Conservation (phyloP, 2,888 invertebrate species). For the Leucoma salicis region DNA sequence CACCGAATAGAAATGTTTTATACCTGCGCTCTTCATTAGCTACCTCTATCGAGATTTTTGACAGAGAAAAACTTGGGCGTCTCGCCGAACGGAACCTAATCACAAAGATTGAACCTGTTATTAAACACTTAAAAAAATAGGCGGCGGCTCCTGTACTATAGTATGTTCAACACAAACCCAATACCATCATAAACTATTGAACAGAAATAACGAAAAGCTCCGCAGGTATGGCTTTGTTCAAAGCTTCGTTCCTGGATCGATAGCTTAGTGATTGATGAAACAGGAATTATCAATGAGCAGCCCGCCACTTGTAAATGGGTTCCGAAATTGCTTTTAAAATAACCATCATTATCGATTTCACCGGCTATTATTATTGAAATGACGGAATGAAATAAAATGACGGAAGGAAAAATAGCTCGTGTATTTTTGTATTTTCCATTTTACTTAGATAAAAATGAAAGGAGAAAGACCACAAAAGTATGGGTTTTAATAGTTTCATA, state of each 20-base stretch:
- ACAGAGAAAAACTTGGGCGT: too few species aligned
- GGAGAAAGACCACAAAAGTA: too few species aligned
- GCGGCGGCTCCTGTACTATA: too few species aligned
- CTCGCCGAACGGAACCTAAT: too few species aligned
- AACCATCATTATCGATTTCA: conserved; percentile 16
- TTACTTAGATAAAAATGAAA: neutral
- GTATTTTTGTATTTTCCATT: conserved; percentile 5
- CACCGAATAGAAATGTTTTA: too few species aligned
- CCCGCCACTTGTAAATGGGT: conserved; percentile 20
- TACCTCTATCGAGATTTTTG: too few species aligned
- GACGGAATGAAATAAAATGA: neutral
- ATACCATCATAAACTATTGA: conserved; percentile 31
- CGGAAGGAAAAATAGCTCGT: neutral
- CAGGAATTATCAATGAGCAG: conserved; percentile 35
- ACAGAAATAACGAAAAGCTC: conserved; percentile 19
- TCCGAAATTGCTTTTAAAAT: conserved; percentile 25
- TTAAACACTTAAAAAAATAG: too few species aligned
- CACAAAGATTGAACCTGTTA: too few species aligned
- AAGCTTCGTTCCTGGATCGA: conserved; percentile 21
- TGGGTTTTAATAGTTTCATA: too few species aligned
- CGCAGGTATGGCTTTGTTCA: conserved; percentile 26
- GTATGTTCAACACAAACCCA: too few species aligned
- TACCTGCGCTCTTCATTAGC: too few species aligned
- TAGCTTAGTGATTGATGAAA: conserved; percentile 34
- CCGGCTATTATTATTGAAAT: conserved; percentile 17